These are phyloP conservation scores for Parauchenoglanis punctatus DNA, from an alignment of 2,797 vertebrate genomes.

Conservation along the genomic window DNA sequence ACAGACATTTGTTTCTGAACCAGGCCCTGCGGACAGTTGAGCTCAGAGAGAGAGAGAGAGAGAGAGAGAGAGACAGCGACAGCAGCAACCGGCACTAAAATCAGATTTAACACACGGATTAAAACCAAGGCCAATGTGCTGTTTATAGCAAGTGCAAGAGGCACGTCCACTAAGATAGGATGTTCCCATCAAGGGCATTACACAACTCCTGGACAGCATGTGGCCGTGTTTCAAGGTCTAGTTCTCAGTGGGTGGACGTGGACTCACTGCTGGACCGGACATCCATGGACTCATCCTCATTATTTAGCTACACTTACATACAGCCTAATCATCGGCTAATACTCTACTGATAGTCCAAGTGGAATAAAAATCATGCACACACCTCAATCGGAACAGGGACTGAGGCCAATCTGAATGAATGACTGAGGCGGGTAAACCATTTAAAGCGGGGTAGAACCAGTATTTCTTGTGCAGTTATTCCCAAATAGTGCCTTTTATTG, in stretches of 20 bases:
- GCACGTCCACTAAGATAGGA: neutral
- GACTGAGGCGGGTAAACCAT: neutral
- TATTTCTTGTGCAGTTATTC: too few species aligned
- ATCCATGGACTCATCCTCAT: neutral
- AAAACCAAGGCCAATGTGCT: constrained; percentile 16
- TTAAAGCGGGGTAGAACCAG: neutral
- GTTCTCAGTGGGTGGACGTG: neutral
- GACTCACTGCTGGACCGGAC: neutral
- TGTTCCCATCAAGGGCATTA: constrained; percentile 41
- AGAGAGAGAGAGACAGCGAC: neutral
- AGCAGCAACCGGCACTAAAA: neutral
- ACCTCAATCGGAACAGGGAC: neutral
- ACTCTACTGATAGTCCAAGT: neutral
- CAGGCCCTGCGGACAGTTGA: constrained; percentile 15
- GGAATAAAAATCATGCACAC: neutral
- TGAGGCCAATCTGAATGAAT: neutral
- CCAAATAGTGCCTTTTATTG: neutral
- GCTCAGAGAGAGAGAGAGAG: neutral
- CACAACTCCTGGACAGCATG: constrained; percentile 52
- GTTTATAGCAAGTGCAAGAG: constrained; percentile 25
- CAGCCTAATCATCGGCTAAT: neutral
- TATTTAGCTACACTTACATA: neutral
- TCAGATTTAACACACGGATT: constrained; percentile 35
- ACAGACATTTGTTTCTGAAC: constrained; percentile 28
- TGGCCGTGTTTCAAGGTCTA: neutral